These are phyloP conservation scores for Euphydryas editha DNA, from an alignment of 2,888 invertebrate species.

Conservation along the genomic window DNA sequence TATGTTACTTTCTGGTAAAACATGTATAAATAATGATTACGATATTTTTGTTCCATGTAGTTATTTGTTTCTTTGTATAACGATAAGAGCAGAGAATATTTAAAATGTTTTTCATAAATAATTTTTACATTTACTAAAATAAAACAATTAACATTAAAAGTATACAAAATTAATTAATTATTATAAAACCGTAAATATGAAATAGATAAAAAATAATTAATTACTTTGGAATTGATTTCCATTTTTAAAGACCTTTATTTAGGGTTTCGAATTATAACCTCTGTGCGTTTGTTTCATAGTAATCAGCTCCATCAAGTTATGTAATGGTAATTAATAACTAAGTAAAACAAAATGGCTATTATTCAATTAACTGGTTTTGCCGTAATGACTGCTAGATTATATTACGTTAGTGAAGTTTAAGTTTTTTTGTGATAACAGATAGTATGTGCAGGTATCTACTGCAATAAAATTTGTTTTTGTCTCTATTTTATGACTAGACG, in stretches of 20 bases:
- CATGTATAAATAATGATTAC: constrained; percentile 12
- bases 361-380: constrained; percentile 8
- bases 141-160: background rate
- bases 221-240: background rate
- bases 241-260: background rate
- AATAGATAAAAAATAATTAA: background rate
- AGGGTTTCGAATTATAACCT: too few relatives aligned
- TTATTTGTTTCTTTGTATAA: background rate
- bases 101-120: background rate
- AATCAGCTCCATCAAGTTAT: constrained; percentile 7
- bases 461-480: too few relatives aligned
- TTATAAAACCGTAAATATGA: background rate
- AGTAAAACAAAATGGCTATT: background rate
- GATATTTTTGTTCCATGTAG: background rate
- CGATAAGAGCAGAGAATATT: background rate
- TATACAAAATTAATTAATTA: background rate
- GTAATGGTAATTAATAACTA: background rate
- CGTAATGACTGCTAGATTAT: constrained; percentile 1
- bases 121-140: background rate
- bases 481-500: too few relatives aligned
- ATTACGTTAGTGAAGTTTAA: background rate
- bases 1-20: constrained; percentile 2
- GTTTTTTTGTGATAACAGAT: background rate
- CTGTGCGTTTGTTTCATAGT: background rate
- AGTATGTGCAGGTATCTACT: background rate